These are phyloP conservation scores for Gallinago solitaria DNA, from an alignment of 2,797 vertebrate species.

Conservation along the genomic window DNA sequence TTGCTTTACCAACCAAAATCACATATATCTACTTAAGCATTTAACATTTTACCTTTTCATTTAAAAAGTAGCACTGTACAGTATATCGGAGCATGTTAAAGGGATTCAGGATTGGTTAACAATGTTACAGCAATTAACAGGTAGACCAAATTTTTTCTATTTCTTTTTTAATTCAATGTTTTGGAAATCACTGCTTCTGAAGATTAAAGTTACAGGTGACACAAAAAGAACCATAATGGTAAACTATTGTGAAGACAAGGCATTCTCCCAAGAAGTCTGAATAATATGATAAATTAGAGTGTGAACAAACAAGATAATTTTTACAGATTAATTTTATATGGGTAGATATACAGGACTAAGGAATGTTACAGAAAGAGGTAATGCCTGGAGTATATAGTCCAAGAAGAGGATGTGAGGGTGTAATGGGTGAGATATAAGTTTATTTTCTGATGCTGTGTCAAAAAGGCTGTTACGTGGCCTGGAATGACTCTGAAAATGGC, in stretches of 20 bases:
- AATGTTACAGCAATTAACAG: not conserved
- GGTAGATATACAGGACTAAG: not conserved
- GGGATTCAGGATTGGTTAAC: not conserved
- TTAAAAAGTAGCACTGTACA: not conserved
- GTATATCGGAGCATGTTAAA: not conserved
- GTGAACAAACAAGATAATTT: not conserved
- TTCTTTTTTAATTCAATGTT: not conserved
- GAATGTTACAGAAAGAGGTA: not conserved
- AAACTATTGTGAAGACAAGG: not conserved
- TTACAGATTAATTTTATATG: not conserved
- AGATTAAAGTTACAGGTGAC: not conserved
- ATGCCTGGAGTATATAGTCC: not conserved
- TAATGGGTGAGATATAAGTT: not conserved
- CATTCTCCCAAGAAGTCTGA: not conserved
- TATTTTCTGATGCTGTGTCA: not conserved
- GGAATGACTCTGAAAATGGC: not conserved
- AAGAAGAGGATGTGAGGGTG: not conserved
- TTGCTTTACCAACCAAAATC: not conserved
- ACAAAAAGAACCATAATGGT: not conserved
- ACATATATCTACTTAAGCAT: not conserved
- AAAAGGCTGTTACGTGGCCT: not conserved
- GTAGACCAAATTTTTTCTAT: not conserved
- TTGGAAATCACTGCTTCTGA: not conserved
- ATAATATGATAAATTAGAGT: not conserved
- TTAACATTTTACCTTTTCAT: not conserved